phyloP scores from a whole-genome alignment of 2,797 vertebrate genomes.

The Oreochromis mossambicus region DNA sequence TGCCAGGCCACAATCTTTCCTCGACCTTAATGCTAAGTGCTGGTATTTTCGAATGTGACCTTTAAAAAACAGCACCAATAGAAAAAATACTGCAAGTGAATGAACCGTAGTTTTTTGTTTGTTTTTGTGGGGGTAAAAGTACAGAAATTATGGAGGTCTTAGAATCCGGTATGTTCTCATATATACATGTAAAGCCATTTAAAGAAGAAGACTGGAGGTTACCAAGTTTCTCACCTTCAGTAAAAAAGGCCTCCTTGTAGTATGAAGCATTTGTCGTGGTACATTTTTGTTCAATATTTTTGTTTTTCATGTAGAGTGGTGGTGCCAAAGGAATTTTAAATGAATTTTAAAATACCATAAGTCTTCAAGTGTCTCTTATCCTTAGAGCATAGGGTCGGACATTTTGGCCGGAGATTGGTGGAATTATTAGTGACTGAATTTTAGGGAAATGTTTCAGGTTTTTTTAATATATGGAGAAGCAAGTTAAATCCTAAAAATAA shows the following conservation, averaged over 20 bases:
- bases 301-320: neutral
- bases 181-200: neutral
- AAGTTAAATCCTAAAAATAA: no score
- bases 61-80: neutral
- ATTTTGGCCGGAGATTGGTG: neutral
- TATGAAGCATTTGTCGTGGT: neutral
- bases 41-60: neutral
- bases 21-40: neutral
- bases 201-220: neutral
- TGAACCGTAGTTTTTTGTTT: neutral
- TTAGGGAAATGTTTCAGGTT: accelerated
- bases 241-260: neutral
- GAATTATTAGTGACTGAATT: neutral
- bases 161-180: neutral
- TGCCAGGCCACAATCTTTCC: neutral
- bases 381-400: neutral
- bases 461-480: neutral
- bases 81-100: neutral
- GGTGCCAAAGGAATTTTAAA: neutral
- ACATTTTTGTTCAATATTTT: neutral
- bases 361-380: neutral
- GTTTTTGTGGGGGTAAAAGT: neutral
- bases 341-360: neutral
- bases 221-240: neutral
- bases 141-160: neutral